A percentile compares a stretch with the other conserved stretches of the same genome.
Evolutionary conservation across 1,140 invertebrate genomes (phyloP).

Genomic region (Rhyacophila brunnea): DNA sequence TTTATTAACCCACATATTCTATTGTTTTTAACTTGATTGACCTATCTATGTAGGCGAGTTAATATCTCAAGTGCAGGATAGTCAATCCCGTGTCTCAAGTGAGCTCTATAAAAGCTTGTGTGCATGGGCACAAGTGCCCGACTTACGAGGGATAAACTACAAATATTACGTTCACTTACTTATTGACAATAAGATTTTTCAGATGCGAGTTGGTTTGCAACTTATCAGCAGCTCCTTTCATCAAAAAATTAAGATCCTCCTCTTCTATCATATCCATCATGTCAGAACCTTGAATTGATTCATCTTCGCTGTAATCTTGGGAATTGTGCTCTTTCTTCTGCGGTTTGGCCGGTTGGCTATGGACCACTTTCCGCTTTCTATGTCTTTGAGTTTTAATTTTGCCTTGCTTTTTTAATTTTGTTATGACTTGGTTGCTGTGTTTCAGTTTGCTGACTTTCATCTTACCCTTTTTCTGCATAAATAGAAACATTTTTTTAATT

Average conservation of each 20-base stretch:
- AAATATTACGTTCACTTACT: too few relatives aligned
- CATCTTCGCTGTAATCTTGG: slow-evolving; percentile 43
- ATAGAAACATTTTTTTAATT: slow-evolving; percentile 7
- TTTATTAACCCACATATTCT: too few relatives aligned
- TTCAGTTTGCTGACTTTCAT: slow-evolving; percentile 61
- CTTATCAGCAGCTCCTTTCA: slow-evolving; percentile 46
- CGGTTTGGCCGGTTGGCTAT: slow-evolving; percentile 37
- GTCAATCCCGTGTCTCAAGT: too few relatives aligned
- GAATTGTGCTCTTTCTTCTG: slow-evolving; percentile 28
- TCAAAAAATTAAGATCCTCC: slow-evolving; percentile 64
- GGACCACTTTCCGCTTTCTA: slow-evolving; percentile 48
- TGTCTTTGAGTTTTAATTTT: slow-evolving; percentile 57
- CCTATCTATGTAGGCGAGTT: too few relatives aligned
- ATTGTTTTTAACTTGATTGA: too few relatives aligned
- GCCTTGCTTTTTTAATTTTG: slow-evolving; percentile 61
- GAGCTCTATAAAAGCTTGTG: too few relatives aligned
- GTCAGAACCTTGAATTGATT: slow-evolving; percentile 58
- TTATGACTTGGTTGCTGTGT: slow-evolving; percentile 62
- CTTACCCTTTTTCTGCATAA: slow-evolving; percentile 54
- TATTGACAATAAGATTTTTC: too few relatives aligned
- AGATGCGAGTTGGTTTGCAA: too few relatives aligned
- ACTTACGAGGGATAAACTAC: too few relatives aligned
- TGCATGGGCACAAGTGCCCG: too few relatives aligned
- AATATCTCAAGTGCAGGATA: too few relatives aligned
- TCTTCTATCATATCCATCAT: slow-evolving; percentile 64